Evolutionary conservation across 1,140 invertebrate genomes (phyloP), one percentile per base, ranked within the genome.

Genomic region (Zaprionus taronus): DNA sequence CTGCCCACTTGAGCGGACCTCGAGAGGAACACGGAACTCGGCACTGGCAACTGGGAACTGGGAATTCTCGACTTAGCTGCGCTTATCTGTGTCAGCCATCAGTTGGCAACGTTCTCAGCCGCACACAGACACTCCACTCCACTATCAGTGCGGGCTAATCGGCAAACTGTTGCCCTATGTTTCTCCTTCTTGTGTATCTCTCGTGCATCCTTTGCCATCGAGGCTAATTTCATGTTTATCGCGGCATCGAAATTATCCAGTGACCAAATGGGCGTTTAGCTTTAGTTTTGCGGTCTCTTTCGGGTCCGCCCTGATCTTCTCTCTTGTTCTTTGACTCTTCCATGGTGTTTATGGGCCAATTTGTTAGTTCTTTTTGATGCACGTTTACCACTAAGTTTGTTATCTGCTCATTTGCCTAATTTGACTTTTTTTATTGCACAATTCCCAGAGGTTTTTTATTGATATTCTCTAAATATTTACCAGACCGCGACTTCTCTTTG

Each of bases 61-160:
- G 47, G 20, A 51, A 51, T 14, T 51, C 12, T 49, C 57, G 38
- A 51, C 77, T 79, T 78, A 84, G 81, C 78, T 84, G 81, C 81
- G 80, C 78, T 89, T 87, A 87, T 87, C 84, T 89, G 69, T 63
- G 57, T 74, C 78, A 81, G 63, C 65, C 81, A 89, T 89, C 84
- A 89, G 85, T 74, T 84, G 84, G 63, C 34, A 44, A 62, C 63
- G 49, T 81, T 84, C 79, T 70, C 85, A 89, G 47, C 68, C 62
- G 12, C 53, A 57, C 61, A 44, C 44, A 34, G 31, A 34, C 31
- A 34, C 31, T 34, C 55, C 69, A 67, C 57, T 65, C 68, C 53
- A 65, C 73, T 77, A 77, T 77, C 74, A 67, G 69, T 73, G 38
- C 28, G n/a, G 17, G 56, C 70, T 77, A 77, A 77, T 77, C 74